phyloP scores from a whole-genome alignment of 2,113 vertebrate genomes.

The Sitta europaea region DNA sequence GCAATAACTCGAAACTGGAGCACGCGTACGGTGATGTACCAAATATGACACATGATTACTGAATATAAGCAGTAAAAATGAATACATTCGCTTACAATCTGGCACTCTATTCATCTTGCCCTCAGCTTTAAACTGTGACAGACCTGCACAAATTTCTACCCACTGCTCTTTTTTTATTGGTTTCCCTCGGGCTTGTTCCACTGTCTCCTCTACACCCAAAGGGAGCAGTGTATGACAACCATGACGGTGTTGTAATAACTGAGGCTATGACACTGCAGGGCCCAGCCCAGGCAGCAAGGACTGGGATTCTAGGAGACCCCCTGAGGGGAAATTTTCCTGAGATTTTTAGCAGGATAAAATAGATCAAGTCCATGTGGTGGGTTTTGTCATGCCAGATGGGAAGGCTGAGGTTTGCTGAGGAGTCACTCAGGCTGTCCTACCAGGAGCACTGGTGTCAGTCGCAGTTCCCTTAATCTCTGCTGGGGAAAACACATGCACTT shows the following conservation, averaged over 20 bases:
- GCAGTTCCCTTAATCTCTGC: fast-evolving
- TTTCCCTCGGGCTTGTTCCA: neutral
- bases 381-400: neutral
- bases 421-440: neutral
- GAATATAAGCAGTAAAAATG: neutral
- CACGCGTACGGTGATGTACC: fast-evolving
- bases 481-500: neutral
- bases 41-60: fast-evolving
- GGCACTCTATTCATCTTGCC: fast-evolving
- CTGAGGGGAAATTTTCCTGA: neutral
- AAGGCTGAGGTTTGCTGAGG: neutral
- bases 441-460: fast-evolving
- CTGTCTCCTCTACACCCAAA: neutral
- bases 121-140: neutral
- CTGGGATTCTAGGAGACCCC: neutral
- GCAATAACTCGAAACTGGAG: neutral
- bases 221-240: fast-evolving
- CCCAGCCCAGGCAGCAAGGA: neutral
- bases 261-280: neutral
- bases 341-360: neutral
- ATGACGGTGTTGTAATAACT: too few species aligned
- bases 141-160: neutral
- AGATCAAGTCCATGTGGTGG: fast-evolving
- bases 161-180: neutral
- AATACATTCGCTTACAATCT: neutral